Conservation (phyloP, 2,797 vertebrate genomes). For the Centroberyx gerrardi region DNA sequence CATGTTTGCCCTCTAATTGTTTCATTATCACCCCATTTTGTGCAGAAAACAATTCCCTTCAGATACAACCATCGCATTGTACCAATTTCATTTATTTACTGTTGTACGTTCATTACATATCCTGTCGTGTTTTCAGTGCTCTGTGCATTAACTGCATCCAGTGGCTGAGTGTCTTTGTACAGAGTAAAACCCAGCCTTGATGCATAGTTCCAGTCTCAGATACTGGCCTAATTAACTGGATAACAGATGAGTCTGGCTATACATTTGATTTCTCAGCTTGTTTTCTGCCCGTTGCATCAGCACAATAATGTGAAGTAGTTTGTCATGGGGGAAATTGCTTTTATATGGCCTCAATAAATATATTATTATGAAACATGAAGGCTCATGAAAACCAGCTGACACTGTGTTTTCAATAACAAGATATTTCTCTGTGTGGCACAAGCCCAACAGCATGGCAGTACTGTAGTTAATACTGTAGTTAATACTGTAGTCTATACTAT, state of each 20-base stretch:
- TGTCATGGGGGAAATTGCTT: slow-evolving; percentile 48
- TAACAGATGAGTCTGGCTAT: slow-evolving; percentile 35
- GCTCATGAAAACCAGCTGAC: slow-evolving; percentile 71
- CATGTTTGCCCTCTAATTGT: slow-evolving; percentile 14
- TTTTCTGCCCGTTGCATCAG: slow-evolving; percentile 59
- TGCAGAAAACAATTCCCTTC: slow-evolving; percentile 8
- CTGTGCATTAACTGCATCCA: not conserved
- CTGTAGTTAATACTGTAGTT: slow-evolving; percentile 9
- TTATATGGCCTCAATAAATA: slow-evolving; percentile 57
- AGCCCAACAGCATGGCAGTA: slow-evolving; percentile 13
- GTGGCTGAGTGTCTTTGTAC: not conserved
- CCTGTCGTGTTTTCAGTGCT: not conserved
- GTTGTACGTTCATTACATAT: too few species aligned
- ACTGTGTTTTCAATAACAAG: slow-evolving; percentile 41
- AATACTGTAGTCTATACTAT: not conserved
- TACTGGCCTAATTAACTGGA: slow-evolving; percentile 30
- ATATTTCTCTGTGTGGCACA: slow-evolving; percentile 16
- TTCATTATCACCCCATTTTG: slow-evolving; percentile 20
- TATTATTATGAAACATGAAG: slow-evolving; percentile 66
- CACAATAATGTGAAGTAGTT: slow-evolving; percentile 49
- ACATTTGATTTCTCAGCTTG: slow-evolving; percentile 43
- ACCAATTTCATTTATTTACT: not conserved
- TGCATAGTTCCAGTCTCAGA: slow-evolving; percentile 9
- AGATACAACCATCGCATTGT: not conserved
- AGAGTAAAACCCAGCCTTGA: not conserved